Percentiles rank a stretch among this genome's conserved stretches.
These are phyloP conservation scores for Urosaurus nigricauda DNA, from an alignment of 2,797 vertebrate species.

Conservation along the genomic window DNA sequence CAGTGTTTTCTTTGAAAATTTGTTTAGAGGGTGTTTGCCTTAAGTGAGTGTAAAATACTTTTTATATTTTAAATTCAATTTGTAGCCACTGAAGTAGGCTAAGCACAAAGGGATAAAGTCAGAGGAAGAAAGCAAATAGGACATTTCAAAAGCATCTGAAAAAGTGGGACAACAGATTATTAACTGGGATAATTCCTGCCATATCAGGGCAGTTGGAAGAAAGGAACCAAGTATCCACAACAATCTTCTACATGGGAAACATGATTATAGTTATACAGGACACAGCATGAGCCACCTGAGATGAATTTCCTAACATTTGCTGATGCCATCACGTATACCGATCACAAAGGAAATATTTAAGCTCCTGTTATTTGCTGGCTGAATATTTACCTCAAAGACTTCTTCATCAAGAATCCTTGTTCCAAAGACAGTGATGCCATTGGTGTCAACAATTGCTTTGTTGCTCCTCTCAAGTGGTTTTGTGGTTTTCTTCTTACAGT, in stretches of 20 bases:
- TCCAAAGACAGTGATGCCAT: conserved; percentile 94
- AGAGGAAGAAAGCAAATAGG: too few relatives aligned
- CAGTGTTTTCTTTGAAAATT: too few relatives aligned
- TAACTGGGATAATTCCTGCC: too few relatives aligned
- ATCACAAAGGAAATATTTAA: conserved; percentile 10
- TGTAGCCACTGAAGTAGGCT: too few relatives aligned
- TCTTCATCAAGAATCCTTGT: conserved; percentile 93
- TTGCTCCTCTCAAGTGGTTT: conserved; percentile 91
- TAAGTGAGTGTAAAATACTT: too few relatives aligned
- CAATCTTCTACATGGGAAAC: conserved; percentile 1
- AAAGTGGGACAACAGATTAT: too few relatives aligned
- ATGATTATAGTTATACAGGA: neutral
- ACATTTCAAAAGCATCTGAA: too few relatives aligned
- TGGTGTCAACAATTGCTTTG: conserved; percentile 84
- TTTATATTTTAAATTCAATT: too few relatives aligned
- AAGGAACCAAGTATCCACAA: neutral
- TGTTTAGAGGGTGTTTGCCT: too few relatives aligned
- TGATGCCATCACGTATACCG: neutral
- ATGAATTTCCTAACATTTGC: conserved; percentile 2
- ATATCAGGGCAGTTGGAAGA: neutral
- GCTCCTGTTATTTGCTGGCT: conserved; percentile 11
- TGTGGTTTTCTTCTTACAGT: conserved; percentile 93
- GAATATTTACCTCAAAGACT: conserved; percentile 91
- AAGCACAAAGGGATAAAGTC: too few relatives aligned
- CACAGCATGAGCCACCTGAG: neutral